These are phyloP conservation scores for Gymnothorax javanicus DNA, from an alignment of 2,797 vertebrate species.

Conservation along the genomic window DNA sequence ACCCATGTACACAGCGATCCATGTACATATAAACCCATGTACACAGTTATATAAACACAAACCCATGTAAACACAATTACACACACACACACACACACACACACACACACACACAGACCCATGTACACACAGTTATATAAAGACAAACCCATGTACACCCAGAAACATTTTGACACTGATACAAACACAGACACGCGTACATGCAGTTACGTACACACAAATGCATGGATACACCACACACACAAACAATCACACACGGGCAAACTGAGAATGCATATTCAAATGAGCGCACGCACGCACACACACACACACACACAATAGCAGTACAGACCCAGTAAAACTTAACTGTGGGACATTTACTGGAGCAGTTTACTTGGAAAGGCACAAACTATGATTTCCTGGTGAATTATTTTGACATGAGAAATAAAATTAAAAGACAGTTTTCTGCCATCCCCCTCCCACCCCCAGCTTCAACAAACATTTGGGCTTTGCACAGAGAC, in stretches of 20 bases:
- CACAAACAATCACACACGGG: neutral
- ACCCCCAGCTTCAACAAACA: constrained; percentile 57
- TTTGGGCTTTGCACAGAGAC: constrained; percentile 67
- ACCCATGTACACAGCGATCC: too few relatives aligned
- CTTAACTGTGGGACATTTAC: constrained; percentile 63
- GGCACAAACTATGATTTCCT: constrained; percentile 86
- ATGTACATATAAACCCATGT: too few relatives aligned
- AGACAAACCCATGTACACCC: too few relatives aligned
- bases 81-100: too few relatives aligned
- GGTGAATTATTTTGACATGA: constrained; percentile 82
- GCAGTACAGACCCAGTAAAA: constrained; percentile 64
- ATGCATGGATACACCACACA: neutral
- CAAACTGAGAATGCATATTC: neutral
- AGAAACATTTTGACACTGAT: too few relatives aligned
- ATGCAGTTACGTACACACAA: neutral
- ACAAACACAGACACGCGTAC: too few relatives aligned
- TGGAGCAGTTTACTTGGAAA: constrained; percentile 84
- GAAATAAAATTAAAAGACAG: constrained; percentile 75
- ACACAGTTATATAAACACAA: too few relatives aligned
- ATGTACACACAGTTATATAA: too few relatives aligned
- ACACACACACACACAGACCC: too few relatives aligned
- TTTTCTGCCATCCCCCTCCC: constrained; percentile 27
- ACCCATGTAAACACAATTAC: too few relatives aligned
- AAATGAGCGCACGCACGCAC: neutral
- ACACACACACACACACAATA: constrained; percentile 34